Evolutionary conservation across 2,888 invertebrate genomes (phyloP).

Genomic region (Tortrix viridana): DNA sequence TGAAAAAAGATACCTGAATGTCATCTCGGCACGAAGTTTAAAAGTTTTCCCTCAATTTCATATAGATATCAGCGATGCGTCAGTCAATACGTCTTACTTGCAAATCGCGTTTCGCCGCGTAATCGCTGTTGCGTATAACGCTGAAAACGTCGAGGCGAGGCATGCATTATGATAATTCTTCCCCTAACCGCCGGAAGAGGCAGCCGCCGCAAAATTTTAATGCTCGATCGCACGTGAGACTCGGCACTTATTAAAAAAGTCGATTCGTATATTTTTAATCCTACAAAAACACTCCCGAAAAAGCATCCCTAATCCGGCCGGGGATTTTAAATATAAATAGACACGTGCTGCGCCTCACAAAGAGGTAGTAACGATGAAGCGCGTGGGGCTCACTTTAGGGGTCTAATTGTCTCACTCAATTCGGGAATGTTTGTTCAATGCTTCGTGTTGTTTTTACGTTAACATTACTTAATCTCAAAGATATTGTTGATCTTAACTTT

Average conservation of each 20-base stretch:
- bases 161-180: conserved; percentile 37
- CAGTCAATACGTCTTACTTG: conserved; percentile 29
- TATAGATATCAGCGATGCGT: conserved; percentile 13
- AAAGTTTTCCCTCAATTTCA: conserved; percentile 1
- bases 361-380: conserved; percentile 1
- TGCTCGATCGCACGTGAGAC: conserved; percentile 31
- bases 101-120: conserved; percentile 24
- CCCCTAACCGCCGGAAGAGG: conserved; percentile 27
- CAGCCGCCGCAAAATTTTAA: conserved; percentile 21
- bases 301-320: conserved; percentile 8
- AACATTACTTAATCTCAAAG: too few species aligned
- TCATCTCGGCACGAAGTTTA: neutral
- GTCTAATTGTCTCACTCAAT: conserved; percentile 5
- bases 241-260: conserved; percentile 33
- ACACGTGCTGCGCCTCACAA: conserved; percentile 25
- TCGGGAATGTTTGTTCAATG: neutral
- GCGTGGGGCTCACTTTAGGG: conserved; percentile 2
- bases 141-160: conserved; percentile 30
- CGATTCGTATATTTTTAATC: conserved; percentile 12
- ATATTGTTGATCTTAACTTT: too few species aligned
- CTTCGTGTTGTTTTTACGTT: neutral
- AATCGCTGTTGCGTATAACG: conserved; percentile 19
- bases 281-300: conserved; percentile 17
- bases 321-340: conserved; percentile 26
- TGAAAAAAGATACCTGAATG: too few species aligned